phyloP scores from a whole-genome alignment of 2,113 vertebrate genomes.

The Danionella cerebrum region DNA sequence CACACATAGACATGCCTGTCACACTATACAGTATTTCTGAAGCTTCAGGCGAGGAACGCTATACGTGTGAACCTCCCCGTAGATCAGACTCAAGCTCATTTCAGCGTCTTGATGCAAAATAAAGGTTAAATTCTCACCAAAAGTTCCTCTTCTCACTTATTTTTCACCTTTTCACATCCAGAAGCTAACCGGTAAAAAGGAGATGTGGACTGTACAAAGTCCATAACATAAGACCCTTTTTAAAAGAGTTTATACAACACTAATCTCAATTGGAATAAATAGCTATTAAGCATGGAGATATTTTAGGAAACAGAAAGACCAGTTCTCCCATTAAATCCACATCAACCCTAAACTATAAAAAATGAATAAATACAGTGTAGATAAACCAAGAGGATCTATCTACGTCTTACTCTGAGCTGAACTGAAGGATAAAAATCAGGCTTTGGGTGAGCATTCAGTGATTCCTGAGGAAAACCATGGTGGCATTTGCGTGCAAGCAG shows the following conservation, averaged over 20 bases:
- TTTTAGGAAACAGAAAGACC: too few relatives aligned
- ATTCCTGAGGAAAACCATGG: not conserved
- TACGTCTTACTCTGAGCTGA: not conserved
- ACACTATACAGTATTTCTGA: not conserved
- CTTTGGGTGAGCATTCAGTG: not conserved
- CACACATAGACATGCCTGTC: not conserved
- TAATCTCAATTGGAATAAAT: too few relatives aligned
- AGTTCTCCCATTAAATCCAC: too few relatives aligned
- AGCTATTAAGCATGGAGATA: too few relatives aligned
- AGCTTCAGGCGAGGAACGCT: not conserved
- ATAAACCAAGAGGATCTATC: not conserved
- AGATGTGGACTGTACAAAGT: not conserved
- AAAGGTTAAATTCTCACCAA: not conserved
- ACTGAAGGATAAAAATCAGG: not conserved
- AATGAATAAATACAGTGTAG: not conserved
- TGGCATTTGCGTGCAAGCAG: constrained; percentile 3
- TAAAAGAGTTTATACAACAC: too few relatives aligned
- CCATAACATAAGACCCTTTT: not conserved
- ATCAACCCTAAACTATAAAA: not conserved
- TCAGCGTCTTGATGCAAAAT: not conserved
- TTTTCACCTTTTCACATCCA: not conserved
- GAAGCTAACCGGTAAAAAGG: not conserved
- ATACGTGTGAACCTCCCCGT: not conserved
- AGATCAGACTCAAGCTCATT: not conserved
- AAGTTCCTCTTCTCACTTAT: not conserved